Evolutionary conservation across 2,888 invertebrate genomes (phyloP).

Genomic region (Cephus pulcher): DNA sequence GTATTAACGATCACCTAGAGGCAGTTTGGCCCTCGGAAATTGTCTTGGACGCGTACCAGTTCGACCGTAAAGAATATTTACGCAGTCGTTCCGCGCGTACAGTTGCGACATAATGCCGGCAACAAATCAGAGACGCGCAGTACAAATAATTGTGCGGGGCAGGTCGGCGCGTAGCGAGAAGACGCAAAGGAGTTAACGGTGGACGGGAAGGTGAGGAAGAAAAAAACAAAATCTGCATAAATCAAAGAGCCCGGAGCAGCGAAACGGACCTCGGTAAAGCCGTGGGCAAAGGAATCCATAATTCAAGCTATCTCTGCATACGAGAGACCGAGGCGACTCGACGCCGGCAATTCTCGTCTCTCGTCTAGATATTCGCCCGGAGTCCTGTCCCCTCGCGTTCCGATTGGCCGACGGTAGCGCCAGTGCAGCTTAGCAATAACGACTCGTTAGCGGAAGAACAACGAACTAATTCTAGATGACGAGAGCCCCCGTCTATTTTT

Average conservation of each 20-base stretch:
- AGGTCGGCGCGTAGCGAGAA: neutral
- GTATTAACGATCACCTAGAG: neutral
- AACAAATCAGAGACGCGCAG: slow-evolving; percentile 4
- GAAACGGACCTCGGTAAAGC: neutral
- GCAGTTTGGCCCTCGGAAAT: neutral
- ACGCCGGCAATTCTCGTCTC: no score
- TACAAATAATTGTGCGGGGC: slow-evolving; percentile 3
- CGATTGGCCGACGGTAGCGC: no score
- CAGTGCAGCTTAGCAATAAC: no score
- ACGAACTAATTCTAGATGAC: no score
- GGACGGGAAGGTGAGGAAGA: neutral
- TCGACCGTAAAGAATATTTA: slow-evolving; percentile 3
- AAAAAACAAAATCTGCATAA: neutral
- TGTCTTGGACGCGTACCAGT: slow-evolving; percentile 6
- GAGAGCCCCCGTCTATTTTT: no score
- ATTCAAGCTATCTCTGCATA: slow-evolving; percentile 1
- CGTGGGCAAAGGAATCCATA: slow-evolving; percentile 12
- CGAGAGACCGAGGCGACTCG: neutral
- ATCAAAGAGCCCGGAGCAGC: neutral
- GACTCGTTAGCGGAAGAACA: no score
- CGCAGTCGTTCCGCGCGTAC: slow-evolving; percentile 1
- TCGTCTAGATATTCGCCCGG: no score
- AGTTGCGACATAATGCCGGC: neutral
- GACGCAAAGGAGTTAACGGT: neutral
- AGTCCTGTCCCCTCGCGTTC: no score